A percentile compares a stretch with the other conserved stretches of the same genome.
These are phyloP conservation scores for Mnemiopsis leidyi DNA, from an alignment of 37 sponge, comb jelly and placozoan genomes.

Conservation along the genomic window DNA sequence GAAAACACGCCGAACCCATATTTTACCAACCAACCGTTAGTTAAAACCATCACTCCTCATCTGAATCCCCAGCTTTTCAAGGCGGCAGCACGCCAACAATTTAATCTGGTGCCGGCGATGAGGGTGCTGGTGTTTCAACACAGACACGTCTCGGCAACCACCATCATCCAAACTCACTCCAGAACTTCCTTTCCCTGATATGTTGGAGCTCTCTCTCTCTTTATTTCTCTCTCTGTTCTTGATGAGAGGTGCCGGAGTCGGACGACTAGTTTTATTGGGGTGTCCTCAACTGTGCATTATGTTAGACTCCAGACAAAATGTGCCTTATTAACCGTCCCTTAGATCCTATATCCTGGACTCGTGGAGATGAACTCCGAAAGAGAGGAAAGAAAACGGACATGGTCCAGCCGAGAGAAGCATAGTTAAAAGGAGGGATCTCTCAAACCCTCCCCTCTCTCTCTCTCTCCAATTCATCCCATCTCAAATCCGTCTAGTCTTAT, in stretches of 20 bases:
- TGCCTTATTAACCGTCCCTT: not conserved
- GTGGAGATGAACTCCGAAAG: too few species aligned
- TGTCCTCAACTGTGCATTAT: not conserved
- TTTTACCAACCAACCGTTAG: not conserved
- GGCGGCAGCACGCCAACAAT: not conserved
- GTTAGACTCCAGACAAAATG: not conserved
- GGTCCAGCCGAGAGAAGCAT: not conserved
- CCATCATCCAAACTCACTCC: not conserved
- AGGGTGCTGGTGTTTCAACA: not conserved
- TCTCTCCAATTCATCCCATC: not conserved
- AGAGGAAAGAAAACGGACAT: too few species aligned
- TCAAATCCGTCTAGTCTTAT: not conserved
- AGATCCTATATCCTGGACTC: not conserved
- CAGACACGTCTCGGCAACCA: too few species aligned
- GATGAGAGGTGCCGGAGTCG: not conserved
- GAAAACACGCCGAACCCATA: not conserved
- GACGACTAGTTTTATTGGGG: not conserved
- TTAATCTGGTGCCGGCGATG: not conserved
- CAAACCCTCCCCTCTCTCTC: not conserved
- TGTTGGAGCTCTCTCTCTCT: too few species aligned
- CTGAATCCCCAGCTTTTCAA: not conserved
- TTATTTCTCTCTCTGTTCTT: too few species aligned
- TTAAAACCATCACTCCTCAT: not conserved
- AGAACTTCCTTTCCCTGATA: not conserved
- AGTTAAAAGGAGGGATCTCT: not conserved